Percentiles rank a stretch among this genome's conserved stretches.
phyloP scores from a whole-genome alignment of 2,888 invertebrate genomes.

The Catocala fraxini region DNA sequence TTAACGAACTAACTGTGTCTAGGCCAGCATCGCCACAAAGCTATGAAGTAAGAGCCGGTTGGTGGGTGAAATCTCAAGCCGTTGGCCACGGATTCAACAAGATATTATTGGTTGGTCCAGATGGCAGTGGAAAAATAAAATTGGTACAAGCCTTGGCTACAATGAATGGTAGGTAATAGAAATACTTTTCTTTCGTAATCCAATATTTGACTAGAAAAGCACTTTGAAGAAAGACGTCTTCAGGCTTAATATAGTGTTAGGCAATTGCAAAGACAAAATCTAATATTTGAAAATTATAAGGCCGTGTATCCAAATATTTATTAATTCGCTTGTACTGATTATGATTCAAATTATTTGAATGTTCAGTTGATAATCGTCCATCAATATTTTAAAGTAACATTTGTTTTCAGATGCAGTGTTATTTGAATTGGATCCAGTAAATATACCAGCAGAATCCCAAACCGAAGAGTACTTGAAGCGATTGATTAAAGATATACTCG shows the following conservation, averaged over 20 bases:
- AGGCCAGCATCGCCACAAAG: slow-evolving; percentile 61
- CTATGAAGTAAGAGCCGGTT: slow-evolving; percentile 66
- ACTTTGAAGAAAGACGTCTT: too few relatives aligned
- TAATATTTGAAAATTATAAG: too few relatives aligned
- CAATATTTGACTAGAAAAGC: too few relatives aligned
- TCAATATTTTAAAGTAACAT: too few relatives aligned
- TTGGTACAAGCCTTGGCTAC: slow-evolving; percentile 68
- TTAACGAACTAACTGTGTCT: slow-evolving; percentile 14
- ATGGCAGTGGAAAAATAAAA: slow-evolving; percentile 63
- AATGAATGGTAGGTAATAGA: slow-evolving; percentile 58
- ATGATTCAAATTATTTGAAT: too few relatives aligned
- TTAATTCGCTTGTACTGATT: too few relatives aligned
- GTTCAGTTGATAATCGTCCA: too few relatives aligned
- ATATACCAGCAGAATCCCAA: slow-evolving; percentile 48
- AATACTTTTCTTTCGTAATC: too few relatives aligned
- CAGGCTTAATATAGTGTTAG: too few relatives aligned
- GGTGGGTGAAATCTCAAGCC: slow-evolving; percentile 74
- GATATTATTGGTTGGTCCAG: slow-evolving; percentile 69
- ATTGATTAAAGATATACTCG: slow-evolving; percentile 51
- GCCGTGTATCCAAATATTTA: too few relatives aligned
- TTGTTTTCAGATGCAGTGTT: slow-evolving; percentile 65
- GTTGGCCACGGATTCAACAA: slow-evolving; percentile 56
- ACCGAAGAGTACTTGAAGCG: slow-evolving; percentile 50
- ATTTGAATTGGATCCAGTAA: slow-evolving; percentile 64
- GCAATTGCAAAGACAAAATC: too few relatives aligned